Conservation (phyloP, 2,888 invertebrate genomes). For the Ichneumoninae sp. region DNA sequence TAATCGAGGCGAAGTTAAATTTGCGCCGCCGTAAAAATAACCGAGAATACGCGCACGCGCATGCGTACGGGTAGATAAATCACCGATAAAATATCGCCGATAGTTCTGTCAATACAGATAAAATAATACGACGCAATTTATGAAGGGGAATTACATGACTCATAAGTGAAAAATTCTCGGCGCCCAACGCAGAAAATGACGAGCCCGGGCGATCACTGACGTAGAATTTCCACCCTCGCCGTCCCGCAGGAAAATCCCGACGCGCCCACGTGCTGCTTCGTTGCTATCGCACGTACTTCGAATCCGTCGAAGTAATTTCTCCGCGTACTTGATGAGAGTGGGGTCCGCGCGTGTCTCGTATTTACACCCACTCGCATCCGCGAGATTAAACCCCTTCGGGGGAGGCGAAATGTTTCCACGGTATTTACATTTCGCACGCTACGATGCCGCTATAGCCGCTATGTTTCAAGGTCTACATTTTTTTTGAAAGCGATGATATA, state of each 20-base stretch:
- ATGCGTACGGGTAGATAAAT: neutral
- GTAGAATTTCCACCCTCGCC: neutral
- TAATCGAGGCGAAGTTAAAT: constrained; percentile 37
- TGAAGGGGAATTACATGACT: neutral
- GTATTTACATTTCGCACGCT: neutral
- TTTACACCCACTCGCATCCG: constrained; percentile 20
- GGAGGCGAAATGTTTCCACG: neutral
- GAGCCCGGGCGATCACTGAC: neutral
- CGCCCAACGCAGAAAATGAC: neutral
- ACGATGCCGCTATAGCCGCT: neutral
- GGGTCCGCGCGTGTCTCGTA: constrained; percentile 3
- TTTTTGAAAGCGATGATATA: neutral
- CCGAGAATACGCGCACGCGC: neutral
- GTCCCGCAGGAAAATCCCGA: neutral
- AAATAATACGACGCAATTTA: neutral
- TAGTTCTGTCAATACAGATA: neutral
- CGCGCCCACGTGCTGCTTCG: neutral
- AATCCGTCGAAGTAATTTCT: constrained; percentile 14
- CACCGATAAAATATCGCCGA: neutral
- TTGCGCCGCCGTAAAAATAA: neutral
- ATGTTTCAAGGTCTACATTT: neutral
- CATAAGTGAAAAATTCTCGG: neutral
- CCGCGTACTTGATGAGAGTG: constrained; percentile 11
- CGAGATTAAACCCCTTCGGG: neutral
- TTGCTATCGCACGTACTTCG: neutral